Evolutionary conservation across 2,888 invertebrate genomes (phyloP).

Genomic region (Neoitamus cyanurus): DNA sequence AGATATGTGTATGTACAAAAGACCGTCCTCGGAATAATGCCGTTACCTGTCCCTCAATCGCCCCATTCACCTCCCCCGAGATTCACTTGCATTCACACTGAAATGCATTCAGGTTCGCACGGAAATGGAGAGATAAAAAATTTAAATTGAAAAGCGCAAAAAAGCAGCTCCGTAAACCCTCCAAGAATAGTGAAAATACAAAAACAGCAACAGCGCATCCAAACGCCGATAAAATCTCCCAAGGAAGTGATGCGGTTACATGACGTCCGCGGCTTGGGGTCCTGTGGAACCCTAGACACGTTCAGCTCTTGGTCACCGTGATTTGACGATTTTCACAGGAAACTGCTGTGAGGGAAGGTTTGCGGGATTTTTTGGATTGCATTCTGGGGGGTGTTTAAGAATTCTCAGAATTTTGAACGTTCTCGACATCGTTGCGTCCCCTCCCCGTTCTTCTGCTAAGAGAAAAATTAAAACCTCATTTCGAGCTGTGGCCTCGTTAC

Average conservation of each 20-base stretch:
- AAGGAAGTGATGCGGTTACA: not conserved
- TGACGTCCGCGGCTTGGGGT: not conserved
- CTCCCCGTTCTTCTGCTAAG: not conserved
- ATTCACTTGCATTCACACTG: conserved; percentile 15
- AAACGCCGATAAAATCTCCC: conserved; percentile 7
- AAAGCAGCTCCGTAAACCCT: not conserved
- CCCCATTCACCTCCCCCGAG: not conserved
- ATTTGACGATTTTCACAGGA: not conserved
- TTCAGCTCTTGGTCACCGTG: not conserved
- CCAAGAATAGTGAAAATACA: not conserved
- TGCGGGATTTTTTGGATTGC: not conserved
- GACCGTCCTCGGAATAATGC: not conserved
- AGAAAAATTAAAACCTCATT: conserved; percentile 22
- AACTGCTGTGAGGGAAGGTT: not conserved
- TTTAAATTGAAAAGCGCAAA: conserved; percentile 41
- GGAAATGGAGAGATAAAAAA: conserved; percentile 25
- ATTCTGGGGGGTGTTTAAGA: conserved; percentile 6
- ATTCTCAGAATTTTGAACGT: not conserved
- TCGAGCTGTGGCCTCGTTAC: not conserved
- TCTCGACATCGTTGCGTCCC: not conserved
- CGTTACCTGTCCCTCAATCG: not conserved
- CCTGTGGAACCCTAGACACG: not conserved
- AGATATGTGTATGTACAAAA: not conserved
- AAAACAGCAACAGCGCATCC: not conserved
- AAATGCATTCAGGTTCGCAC: conserved; percentile 6